phyloP scores from a whole-genome alignment of 2,113 vertebrate genomes.

The Hirundichthys speculiger region DNA sequence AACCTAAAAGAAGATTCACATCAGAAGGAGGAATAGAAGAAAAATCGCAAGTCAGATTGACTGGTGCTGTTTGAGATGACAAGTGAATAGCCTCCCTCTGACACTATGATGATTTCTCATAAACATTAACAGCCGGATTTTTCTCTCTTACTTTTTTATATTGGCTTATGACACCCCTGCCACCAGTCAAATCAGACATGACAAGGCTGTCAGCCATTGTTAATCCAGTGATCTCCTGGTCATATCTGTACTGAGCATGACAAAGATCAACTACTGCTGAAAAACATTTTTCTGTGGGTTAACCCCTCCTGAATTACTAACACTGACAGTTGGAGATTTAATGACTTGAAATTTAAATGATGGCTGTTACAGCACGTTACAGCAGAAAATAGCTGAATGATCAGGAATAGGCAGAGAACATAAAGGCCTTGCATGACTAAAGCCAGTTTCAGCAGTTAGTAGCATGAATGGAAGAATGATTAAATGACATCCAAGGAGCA shows the following conservation, averaged over 20 bases:
- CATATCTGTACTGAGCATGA: constrained; percentile 20
- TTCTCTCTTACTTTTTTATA: neutral
- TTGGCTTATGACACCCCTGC: constrained; percentile 30
- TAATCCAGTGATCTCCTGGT: constrained; percentile 44
- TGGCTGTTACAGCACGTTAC: no score
- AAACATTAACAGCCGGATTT: constrained; percentile 44
- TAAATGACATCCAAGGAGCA: neutral
- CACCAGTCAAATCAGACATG: constrained; percentile 46
- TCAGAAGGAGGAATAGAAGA: constrained; percentile 6
- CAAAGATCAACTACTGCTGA: constrained; percentile 49
- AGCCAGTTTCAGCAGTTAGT: neutral
- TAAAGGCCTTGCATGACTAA: neutral
- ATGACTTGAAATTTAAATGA: constrained; percentile 19
- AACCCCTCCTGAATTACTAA: constrained; percentile 31
- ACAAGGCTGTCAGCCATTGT: constrained; percentile 44
- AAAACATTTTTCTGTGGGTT: constrained; percentile 33
- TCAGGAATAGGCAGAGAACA: neutral
- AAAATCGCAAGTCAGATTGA: constrained; percentile 25
- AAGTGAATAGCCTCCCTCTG: constrained; percentile 36
- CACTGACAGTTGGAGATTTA: constrained; percentile 8
- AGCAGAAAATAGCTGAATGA: neutral
- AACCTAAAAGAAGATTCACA: neutral
- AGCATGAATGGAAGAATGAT: neutral
- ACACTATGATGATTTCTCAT: constrained; percentile 53
- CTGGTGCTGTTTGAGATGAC: constrained; percentile 40